Percentiles rank a stretch among this genome's conserved stretches.
Conservation (phyloP, 2,797 vertebrate species). For the Cossypha polioptera region DNA sequence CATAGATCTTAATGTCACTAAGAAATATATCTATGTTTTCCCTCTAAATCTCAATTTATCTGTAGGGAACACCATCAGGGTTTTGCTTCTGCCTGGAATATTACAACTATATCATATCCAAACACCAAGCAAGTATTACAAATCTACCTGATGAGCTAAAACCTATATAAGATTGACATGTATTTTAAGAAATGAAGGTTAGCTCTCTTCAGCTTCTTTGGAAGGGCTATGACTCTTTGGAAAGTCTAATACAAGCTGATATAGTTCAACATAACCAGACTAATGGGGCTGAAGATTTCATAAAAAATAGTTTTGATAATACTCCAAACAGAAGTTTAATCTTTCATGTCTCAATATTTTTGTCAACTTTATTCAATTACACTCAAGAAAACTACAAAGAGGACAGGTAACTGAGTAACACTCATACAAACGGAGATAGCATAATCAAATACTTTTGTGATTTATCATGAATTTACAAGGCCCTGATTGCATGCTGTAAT, state of each 20-base stretch:
- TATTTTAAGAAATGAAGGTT: not conserved
- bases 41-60: not conserved
- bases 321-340: constrained; percentile 11
- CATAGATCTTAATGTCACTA: not conserved
- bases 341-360: not conserved
- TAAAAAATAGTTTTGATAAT: not conserved
- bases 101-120: not conserved
- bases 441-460: constrained; percentile 36
- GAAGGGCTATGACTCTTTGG: not conserved
- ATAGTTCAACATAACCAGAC: not conserved
- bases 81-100: not conserved
- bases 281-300: constrained; percentile 36
- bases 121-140: not conserved
- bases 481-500: constrained; percentile 37
- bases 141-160: not conserved
- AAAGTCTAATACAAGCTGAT: not conserved
- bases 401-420: constrained; percentile 72
- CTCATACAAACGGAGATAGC: constrained; percentile 51
- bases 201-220: not conserved
- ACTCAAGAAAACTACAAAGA: constrained; percentile 28
- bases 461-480: constrained; percentile 48
- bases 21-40: not conserved
- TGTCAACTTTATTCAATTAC: constrained; percentile 1
- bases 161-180: not conserved
- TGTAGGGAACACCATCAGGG: not conserved